phyloP scores from a whole-genome alignment of 2,888 invertebrate genomes.

The Bellardia bayeri region DNA sequence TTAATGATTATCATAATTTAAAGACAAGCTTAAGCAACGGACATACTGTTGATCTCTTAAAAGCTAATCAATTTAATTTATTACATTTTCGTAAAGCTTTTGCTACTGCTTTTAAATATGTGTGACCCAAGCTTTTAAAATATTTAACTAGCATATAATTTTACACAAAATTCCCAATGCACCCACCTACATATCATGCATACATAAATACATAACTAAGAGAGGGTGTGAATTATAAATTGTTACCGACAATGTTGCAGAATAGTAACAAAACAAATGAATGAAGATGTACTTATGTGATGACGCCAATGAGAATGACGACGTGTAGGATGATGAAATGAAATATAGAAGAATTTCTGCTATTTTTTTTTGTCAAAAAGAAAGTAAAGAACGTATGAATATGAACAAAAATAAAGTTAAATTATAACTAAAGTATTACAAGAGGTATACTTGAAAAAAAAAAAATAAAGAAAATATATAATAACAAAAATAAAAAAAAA shows the following conservation, averaged over 20 bases:
- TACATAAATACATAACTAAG: constrained; percentile 3
- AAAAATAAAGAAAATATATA: not conserved
- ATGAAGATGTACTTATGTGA: constrained; percentile 16
- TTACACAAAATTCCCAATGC: not conserved
- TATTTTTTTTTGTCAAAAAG: constrained; percentile 15
- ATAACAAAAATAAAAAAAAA: constrained; percentile 6
- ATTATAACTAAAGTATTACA: constrained; percentile 69
- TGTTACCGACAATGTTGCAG: constrained; percentile 56
- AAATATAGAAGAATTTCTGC: constrained; percentile 32
- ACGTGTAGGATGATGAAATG: constrained; percentile 18
- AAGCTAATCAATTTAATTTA: too few relatives aligned
- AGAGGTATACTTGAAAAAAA: constrained; percentile 59
- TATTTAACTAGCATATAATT: too few relatives aligned
- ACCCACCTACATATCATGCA: not conserved
- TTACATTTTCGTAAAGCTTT: too few relatives aligned
- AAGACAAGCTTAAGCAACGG: too few relatives aligned
- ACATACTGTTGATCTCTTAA: too few relatives aligned
- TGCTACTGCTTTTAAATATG: too few relatives aligned
- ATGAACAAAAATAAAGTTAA: constrained; percentile 63
- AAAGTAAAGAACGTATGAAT: constrained; percentile 48
- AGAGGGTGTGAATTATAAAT: constrained; percentile 57
- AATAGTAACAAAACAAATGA: constrained; percentile 43
- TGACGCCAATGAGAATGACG: constrained; percentile 44
- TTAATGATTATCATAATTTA: too few relatives aligned
- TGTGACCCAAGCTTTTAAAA: too few relatives aligned